Conservation (phyloP, 2,888 invertebrate genomes). For the Metalampra italica region DNA sequence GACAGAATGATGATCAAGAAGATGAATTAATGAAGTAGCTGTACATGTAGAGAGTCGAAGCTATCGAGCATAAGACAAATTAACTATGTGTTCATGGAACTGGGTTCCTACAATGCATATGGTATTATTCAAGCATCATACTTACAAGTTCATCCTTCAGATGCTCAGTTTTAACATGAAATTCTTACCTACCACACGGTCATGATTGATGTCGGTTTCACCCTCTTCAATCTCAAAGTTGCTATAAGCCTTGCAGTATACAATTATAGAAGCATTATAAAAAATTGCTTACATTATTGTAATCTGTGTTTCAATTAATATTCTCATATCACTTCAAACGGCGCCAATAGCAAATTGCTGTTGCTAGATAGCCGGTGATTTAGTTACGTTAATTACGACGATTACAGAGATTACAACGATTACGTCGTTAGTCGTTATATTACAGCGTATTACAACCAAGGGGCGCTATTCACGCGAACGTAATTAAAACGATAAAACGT, state of each 20-base stretch:
- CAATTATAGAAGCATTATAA: neutral
- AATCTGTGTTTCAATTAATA: constrained; percentile 10
- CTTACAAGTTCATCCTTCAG: too few species aligned
- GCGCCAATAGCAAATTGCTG: constrained; percentile 32
- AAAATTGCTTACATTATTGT: constrained; percentile 1
- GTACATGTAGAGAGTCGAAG: too few species aligned
- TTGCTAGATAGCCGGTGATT: constrained; percentile 37
- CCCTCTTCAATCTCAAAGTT: too few species aligned
- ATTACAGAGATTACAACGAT: constrained; percentile 19
- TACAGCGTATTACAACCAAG: constrained; percentile 22
- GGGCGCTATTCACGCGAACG: constrained; percentile 34
- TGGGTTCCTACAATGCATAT: too few species aligned
- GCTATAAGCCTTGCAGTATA: neutral
- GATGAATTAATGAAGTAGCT: too few species aligned
- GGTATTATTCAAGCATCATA: too few species aligned
- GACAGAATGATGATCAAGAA: too few species aligned
- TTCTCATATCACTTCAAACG: constrained; percentile 14
- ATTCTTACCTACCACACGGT: too few species aligned
- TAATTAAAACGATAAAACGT: constrained; percentile 38
- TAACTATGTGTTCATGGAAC: too few species aligned
- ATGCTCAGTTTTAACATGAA: too few species aligned
- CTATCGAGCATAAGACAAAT: too few species aligned
- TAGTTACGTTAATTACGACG: constrained; percentile 34
- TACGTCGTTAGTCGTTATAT: constrained; percentile 25
- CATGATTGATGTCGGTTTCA: too few species aligned